Conservation (phyloP, 2,888 invertebrate genomes). For the Sympetrum striolatum region DNA sequence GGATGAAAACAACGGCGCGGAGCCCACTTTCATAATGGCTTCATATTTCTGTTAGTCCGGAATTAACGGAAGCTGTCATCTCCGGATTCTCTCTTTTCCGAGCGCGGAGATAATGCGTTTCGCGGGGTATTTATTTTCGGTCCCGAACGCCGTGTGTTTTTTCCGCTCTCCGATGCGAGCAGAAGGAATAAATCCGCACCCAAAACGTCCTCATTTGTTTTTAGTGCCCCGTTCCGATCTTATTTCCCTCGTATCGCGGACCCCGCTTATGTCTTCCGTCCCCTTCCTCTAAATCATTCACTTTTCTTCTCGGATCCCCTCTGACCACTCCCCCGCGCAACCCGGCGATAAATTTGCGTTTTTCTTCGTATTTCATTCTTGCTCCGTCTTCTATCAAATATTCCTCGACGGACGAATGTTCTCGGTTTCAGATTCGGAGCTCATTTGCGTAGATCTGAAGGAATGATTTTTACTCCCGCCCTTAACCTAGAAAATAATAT, state of each 20-base stretch:
- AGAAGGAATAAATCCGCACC: conserved; percentile 29
- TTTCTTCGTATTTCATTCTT: not conserved
- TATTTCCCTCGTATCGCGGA: not conserved
- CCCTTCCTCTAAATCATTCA: not conserved
- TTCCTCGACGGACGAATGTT: not conserved
- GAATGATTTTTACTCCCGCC: no score
- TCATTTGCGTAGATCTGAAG: no score
- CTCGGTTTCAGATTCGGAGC: no score
- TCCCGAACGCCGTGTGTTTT: not conserved
- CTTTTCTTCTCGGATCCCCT: not conserved
- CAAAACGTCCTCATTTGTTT: conserved; percentile 33
- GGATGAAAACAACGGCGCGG: not conserved
- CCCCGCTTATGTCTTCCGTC: not conserved
- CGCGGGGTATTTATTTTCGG: conserved; percentile 10
- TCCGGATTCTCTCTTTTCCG: not conserved
- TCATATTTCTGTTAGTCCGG: not conserved
- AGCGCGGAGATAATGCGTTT: not conserved
- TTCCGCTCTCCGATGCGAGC: not conserved
- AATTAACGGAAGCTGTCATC: not conserved
- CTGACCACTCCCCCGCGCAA: not conserved
- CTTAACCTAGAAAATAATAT: no score
- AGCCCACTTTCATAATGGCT: not conserved
- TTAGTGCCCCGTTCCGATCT: not conserved
- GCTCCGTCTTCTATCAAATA: no score
- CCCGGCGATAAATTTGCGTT: not conserved